These are phyloP conservation scores for Periparus ater DNA, from an alignment of 2,797 vertebrate genomes.

Conservation along the genomic window DNA sequence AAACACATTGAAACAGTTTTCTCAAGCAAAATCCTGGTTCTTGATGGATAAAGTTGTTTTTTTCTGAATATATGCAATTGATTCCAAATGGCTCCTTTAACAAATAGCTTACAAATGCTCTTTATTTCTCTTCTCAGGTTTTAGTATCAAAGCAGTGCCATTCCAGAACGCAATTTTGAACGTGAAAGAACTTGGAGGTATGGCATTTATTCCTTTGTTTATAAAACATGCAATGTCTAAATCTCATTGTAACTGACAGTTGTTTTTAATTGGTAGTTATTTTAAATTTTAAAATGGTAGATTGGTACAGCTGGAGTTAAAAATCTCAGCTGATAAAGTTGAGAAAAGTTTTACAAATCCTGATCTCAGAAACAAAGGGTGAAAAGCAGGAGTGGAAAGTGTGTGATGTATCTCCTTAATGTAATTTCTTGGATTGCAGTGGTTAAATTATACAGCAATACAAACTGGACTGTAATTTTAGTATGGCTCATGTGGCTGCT, in stretches of 20 bases:
- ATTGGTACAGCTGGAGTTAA: not conserved
- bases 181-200: constrained; percentile 99
- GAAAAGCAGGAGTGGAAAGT: not conserved
- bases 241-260: not conserved
- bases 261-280: not conserved
- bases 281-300: not conserved
- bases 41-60: not conserved
- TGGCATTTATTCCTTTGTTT: constrained; percentile 26
- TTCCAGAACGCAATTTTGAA: constrained; percentile 98
- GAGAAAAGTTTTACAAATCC: not conserved
- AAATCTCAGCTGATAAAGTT: not conserved
- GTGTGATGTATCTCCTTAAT: not conserved
- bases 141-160: constrained; percentile 98
- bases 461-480: not conserved
- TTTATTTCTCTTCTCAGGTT: constrained; percentile 83
- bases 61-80: not conserved
- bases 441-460: not conserved
- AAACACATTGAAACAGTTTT: not conserved
- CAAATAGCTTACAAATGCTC: constrained; percentile 23
- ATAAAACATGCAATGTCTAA: not conserved
- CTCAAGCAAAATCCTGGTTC: not conserved
- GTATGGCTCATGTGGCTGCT: not conserved
- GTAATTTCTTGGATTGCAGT: not conserved
- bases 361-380: not conserved
- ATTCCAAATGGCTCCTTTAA: not conserved